Base-by-base conservation (phyloP, 2,113 vertebrate genomes). In the Lipotes vexillifer region DNA sequence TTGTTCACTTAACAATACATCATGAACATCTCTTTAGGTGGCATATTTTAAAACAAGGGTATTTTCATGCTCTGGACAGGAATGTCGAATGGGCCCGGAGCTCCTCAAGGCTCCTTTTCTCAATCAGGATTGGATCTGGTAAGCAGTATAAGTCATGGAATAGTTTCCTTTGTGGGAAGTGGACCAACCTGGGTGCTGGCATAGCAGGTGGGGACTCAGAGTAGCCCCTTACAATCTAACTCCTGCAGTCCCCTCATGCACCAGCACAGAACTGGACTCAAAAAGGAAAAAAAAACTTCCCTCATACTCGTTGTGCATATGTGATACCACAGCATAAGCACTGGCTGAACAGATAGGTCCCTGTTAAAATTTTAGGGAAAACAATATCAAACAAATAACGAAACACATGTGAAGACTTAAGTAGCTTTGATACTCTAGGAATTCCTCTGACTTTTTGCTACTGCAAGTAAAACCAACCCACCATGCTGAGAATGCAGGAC, bases 301-400 rank as follows among this genome's bases (percentile, higher is more conserved):
- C 0, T 91, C 9, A 61, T 0, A 44, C 5, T 17, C 9, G 0
- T 0, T 46, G 6, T 44, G 31, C 20, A 49, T 6, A 14, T 72
- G 6, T 80, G n/a, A 27, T 14, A 52, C 8, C 11, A 65, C 61
- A 81, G 21, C 27, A 14, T 41, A 72, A 93, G 75, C 15, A 31
- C 61, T 77, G 33, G 20, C 44, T 41, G 13, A 75, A 92, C 6
- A 36, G 23, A 25, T 66, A 61, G 18, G 13, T 61, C 52, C 49
- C 15, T 88, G 14, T 61, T 90, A 78, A n/a, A 46, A 4, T 93
- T 96, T 87, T 90, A 72, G n/a, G 33, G 38, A 97, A 88, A 77
- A 23, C 41, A 78, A 90, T 87, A 38, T 83, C 68, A 74, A 80
- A 27, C n/a, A 72, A 95, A 57, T 49, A 55, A 86, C n/a, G 5